Evolutionary conservation across 1,140 invertebrate species (phyloP), one percentile per base, ranked within the genome.

Genomic region (Listronotus oregonensis): DNA sequence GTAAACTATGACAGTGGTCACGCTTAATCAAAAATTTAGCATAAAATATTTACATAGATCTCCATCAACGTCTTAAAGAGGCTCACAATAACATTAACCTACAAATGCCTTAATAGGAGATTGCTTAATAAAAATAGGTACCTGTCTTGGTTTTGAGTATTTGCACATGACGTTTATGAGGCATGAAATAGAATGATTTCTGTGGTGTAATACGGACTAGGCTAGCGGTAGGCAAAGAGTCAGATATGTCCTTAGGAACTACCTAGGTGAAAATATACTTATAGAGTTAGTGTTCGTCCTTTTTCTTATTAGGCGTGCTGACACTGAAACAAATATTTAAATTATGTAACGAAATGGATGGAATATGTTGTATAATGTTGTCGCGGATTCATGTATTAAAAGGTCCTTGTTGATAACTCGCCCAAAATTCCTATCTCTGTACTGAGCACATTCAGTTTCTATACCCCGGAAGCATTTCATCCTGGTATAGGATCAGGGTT

Each of bases 191-290:
- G 8, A 15, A 39, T 14, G 18, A 18, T 54, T 17, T 17, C 6
- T 31, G 34, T 54, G 34, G 34, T 37, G 37, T 43, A 43, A 39
- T 66, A 66, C 50, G 54, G 70, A 71, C 70, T 71, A 71, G 67
- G 63, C 60, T 57, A 59, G 56, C 51, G 39, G 67, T 43, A 65
- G 37, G 63, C 52, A 40, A 58, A 43, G 42, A 49, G 47, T 49
- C 55, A 31, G 49, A 60, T 66, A n/a, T 60, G 59, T 54, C 47
- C 57, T 51, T 51, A 50, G 64, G 55, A 51, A 78, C 76, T 86
- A 86, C 82, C 85, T 86, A 62, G 81, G 82, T 21, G 87, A 88
- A 79, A 90, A 89, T 80, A 89, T 87, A 79, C 84, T 89, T 73
- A 89, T 88, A 61, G 87, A 85, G 71, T 87, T 87, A 63, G 86